phyloP scores from a whole-genome alignment of 2,888 invertebrate genomes.

The Rhamnusium bicolor region DNA sequence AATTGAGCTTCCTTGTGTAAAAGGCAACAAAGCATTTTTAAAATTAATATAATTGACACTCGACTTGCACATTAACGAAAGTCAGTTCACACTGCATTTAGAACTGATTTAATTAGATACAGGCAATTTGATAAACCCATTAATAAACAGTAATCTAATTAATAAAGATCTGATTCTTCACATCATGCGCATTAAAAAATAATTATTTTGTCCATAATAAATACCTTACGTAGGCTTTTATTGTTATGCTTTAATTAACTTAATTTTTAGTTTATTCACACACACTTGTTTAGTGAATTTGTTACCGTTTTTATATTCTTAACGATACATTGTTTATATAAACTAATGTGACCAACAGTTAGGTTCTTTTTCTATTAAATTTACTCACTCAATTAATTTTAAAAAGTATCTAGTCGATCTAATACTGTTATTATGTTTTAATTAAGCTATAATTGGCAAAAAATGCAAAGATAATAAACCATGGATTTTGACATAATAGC shows the following conservation, averaged over 20 bases:
- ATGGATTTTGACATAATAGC: neutral
- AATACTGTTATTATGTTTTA: constrained; percentile 26
- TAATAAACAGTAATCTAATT: constrained; percentile 53
- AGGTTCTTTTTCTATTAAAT: constrained; percentile 27
- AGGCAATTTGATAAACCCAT: constrained; percentile 56
- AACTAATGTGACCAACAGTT: constrained; percentile 39
- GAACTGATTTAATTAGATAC: constrained; percentile 54
- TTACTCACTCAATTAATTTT: constrained; percentile 26
- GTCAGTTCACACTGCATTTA: constrained; percentile 57
- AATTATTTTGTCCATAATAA: constrained; percentile 28
- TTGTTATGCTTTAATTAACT: constrained; percentile 51
- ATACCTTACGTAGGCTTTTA: constrained; percentile 35
- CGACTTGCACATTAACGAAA: constrained; percentile 49
- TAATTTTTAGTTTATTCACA: constrained; percentile 54
- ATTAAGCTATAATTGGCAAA: constrained; percentile 35
- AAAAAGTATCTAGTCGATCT: constrained; percentile 12
- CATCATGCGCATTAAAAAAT: constrained; percentile 26
- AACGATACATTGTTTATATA: constrained; percentile 60
- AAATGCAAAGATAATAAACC: constrained; percentile 3
- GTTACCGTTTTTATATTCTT: constrained; percentile 60
- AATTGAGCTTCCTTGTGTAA: constrained; percentile 47
- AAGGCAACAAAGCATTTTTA: constrained; percentile 36
- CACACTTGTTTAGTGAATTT: constrained; percentile 56
- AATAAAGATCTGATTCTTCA: constrained; percentile 44
- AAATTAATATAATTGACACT: constrained; percentile 47